phyloP scores from a whole-genome alignment of 2,888 invertebrate species.

The Merodon equestris region DNA sequence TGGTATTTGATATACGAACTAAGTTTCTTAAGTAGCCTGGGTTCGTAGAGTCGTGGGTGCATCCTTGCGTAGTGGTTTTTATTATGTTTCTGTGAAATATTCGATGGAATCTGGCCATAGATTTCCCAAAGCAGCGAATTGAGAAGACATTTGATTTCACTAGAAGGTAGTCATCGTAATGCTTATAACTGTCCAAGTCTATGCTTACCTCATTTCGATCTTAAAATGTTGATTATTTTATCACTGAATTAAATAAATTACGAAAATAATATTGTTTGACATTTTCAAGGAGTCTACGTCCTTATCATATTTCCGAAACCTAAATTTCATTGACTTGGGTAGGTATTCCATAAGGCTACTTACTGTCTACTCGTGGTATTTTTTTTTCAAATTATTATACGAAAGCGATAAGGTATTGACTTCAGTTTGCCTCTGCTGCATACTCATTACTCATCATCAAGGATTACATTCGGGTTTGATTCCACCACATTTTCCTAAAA shows the following conservation, averaged over 20 bases:
- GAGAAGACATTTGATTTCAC: constrained; percentile 73
- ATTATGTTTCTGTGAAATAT: background rate
- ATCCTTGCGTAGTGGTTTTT: constrained; percentile 12
- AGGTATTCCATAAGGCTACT: too few species aligned
- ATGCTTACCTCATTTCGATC: constrained; percentile 51
- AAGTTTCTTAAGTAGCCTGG: constrained; percentile 29
- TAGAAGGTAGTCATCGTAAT: constrained; percentile 49
- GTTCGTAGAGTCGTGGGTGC: constrained; percentile 46
- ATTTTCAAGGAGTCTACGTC: too few species aligned
- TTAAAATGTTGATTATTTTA: constrained; percentile 39
- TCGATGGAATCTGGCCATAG: constrained; percentile 70
- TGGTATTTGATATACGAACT: constrained; percentile 1
- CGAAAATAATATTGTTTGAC: background rate
- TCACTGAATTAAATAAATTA: constrained; percentile 22
- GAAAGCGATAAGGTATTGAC: too few species aligned
- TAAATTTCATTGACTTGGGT: too few species aligned
- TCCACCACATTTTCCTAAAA: too few species aligned
- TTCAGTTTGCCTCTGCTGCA: too few species aligned
- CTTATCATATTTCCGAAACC: too few species aligned
- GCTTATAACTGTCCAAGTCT: constrained; percentile 12
- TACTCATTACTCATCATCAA: too few species aligned
- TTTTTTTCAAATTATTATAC: too few species aligned
- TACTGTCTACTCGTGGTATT: too few species aligned
- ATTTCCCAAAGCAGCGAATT: constrained; percentile 75
- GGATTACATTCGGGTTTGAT: too few species aligned